Evolutionary conservation across 2,888 invertebrate species (phyloP).

Genomic region (Mythimna ferrago): DNA sequence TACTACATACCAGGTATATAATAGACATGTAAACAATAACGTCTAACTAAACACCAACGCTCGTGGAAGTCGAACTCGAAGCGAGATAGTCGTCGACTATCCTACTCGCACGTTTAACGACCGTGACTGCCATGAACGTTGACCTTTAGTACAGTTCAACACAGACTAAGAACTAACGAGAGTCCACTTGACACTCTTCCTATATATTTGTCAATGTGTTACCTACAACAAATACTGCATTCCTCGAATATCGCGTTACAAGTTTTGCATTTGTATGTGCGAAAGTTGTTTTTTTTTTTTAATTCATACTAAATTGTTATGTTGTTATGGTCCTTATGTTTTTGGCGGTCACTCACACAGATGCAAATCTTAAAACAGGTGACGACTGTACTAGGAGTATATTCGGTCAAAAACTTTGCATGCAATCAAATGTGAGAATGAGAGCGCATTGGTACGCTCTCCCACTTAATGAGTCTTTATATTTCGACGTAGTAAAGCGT

Average conservation of each 20-base stretch:
- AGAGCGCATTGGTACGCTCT: conserved; percentile 18
- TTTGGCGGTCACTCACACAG: conserved; percentile 20
- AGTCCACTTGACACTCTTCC: conserved; percentile 16
- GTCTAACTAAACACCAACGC: conserved; percentile 15
- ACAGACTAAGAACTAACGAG: conserved; percentile 35
- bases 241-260: not conserved
- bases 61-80: not conserved
- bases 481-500: conserved; percentile 23
- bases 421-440: not conserved
- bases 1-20: conserved; percentile 30
- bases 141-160: conserved; percentile 20
- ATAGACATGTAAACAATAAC: conserved; percentile 48
- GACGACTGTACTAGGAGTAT: not conserved
- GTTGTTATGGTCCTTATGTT: not conserved
- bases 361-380: conserved; percentile 13
- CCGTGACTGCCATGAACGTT: not conserved
- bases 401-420: conserved; percentile 8
- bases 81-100: conserved; percentile 1
- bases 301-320: not conserved
- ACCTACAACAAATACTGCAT: conserved; percentile 29
- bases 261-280: conserved; percentile 16
- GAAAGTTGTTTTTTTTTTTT: not conserved
- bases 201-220: conserved; percentile 31
- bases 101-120: conserved; percentile 7
- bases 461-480: not conserved